Evolutionary conservation across 2,113 vertebrate genomes (phyloP), one percentile per base, ranked within the genome.

Genomic region (Sinocyclocheilus anophthalmus): DNA sequence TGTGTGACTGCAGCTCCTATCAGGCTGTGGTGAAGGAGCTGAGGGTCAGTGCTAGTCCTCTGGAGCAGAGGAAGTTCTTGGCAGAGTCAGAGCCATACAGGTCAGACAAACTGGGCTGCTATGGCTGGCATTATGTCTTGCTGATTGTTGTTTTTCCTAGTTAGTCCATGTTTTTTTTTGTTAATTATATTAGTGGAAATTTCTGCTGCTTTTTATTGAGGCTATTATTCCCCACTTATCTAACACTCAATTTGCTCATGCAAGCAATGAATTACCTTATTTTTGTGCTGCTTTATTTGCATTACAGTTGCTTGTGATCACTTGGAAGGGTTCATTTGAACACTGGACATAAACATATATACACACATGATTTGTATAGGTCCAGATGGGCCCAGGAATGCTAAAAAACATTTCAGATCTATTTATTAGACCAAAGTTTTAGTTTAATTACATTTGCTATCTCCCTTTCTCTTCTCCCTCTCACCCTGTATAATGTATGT

Each of bases 21-120:
- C 97, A 97, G 91, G 96, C 96, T n/a, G 96, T 98, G 88, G 96
- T 98, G 78, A 97, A 97, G 93, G 97, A 98, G 92, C 93, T 98
- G 48, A 93, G 96, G 11, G 95, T 96, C 91, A 96, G 94, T 9
- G 96, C 97, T 0, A 96, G 96, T 77, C 95, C 97, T 12, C 89
- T 97, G 92, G 97, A 98, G 90, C 97, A 97, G 93, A 95, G 96
- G 81, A 97, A 97, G 92, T 98, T 98, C 92, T 90, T 98, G 91
- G 95, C 96, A 0, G 97, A 98, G 88, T 97, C 96, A 0, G 96
- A 97, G 90, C 97, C 97, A 0, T 98, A 98, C 94, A 96, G 97
- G 97, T 98, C 33, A 70, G 37, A 81, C 20, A 57, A 83, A 82
- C 48, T 85, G 30, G 16, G 65, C 55, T 72, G 26, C 26, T 30